These are phyloP conservation scores for Coelogynopora nodosa DNA, from an alignment of 2,888 invertebrate genomes.

Conservation along the genomic window DNA sequence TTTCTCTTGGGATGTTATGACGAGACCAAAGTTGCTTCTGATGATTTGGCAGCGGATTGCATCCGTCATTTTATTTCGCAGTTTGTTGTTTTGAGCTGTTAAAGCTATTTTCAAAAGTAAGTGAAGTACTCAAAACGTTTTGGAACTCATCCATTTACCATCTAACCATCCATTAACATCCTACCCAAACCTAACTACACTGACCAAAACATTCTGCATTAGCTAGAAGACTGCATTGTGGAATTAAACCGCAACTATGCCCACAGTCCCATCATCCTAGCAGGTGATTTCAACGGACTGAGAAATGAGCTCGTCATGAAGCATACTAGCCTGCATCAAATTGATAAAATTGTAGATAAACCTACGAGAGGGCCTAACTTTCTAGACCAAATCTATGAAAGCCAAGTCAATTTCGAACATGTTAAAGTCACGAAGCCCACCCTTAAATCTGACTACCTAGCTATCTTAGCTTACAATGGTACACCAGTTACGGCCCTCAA, in stretches of 20 bases:
- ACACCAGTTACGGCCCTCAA: background rate
- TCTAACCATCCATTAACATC: too few relatives aligned
- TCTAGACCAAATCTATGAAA: background rate
- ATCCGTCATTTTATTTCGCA: too few relatives aligned
- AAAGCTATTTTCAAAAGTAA: too few relatives aligned
- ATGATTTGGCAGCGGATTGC: too few relatives aligned
- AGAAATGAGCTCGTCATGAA: background rate
- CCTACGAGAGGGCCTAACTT: background rate
- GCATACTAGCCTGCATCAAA: background rate
- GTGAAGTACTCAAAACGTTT: too few relatives aligned
- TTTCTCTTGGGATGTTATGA: too few relatives aligned
- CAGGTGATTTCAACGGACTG: background rate
- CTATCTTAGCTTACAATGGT: conserved; percentile 26
- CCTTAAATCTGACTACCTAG: background rate
- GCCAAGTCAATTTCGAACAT: background rate
- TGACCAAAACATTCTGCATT: background rate
- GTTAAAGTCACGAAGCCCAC: background rate
- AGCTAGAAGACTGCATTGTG: background rate
- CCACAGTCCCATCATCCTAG: background rate
- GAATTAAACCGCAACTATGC: background rate
- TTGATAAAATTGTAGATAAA: too few relatives aligned
- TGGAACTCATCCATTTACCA: too few relatives aligned
- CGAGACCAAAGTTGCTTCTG: too few relatives aligned
- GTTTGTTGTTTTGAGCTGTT: too few relatives aligned
- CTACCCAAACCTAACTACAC: background rate